Evolutionary conservation across 2,888 invertebrate species (phyloP), one percentile per base, ranked within the genome.

Genomic region (Allacma fusca): DNA sequence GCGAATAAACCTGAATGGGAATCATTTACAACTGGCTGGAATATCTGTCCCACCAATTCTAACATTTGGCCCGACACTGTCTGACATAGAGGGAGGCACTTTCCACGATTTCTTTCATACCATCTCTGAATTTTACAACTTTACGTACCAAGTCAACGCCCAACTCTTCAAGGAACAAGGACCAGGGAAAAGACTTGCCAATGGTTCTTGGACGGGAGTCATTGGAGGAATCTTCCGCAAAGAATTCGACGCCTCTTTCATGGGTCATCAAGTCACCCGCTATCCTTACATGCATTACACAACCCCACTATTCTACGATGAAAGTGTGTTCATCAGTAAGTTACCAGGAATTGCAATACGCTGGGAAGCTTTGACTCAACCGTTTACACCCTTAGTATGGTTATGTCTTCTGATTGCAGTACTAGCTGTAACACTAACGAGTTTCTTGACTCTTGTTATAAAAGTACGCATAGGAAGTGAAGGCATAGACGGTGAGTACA

Each of bases 181-280:
- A 7, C 65, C 12, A 26, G 65, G 65, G 9, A 26, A 28, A 16
- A 7, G 5, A 62, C 1, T 2, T 16, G 40, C 34, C 16, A 64
- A 28, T 34, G 74, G 74, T 7, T 7, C 28, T 0, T 74, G 74
- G 74, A 23, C 34, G 2, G 74, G 74, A 1, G 74, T 74, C 2
- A 74, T 74, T 21, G 74, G 74, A 24, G 62, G 64, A 19, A 64
- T 74, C 1, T 23, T 34, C 12, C 21, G 74, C 16, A 40, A 24
- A 64, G 74, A 74, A 24, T 74, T 21, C 29, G 74, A 74, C 23
- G 23, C 64, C 7, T 64, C 74, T 1, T 74, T 74, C 43, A 74
- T 74, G 74, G 74, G 74, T 24, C 74, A 74, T 23, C 74, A 74
- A 40, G 34, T 62, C 19, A 29, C 43, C 19, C 62, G 74, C 29